Base-by-base conservation (phyloP, 1,140 invertebrate species). In the Ceratosolen solmsi region DNA sequence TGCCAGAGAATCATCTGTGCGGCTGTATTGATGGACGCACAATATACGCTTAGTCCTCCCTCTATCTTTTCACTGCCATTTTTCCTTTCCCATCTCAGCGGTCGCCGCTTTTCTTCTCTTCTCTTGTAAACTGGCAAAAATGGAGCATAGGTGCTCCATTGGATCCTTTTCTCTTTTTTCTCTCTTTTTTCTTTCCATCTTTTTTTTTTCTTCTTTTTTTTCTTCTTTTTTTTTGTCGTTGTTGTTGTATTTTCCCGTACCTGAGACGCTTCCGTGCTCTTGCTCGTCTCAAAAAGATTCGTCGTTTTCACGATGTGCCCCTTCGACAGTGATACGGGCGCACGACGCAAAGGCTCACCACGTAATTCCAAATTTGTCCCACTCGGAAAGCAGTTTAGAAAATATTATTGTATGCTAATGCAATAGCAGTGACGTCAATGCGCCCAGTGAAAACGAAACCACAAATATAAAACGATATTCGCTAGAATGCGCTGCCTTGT, bases 11-110 rank as follows among this genome's bases (percentile, higher is more conserved):
- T 72, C 41, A 20, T 15, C 41, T 13, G 70, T 72, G 25, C 63
- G 30, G 33, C 63, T 9, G 63, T 11, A 80, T 80, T 85, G 71
- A 70, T 79, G 75, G 25, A n/a, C 20, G 30, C 75, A 65, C 58
- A 77, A 77, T 77, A 41, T 5, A 3, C 30, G 54, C 11, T 22
- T 9, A 36, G 63, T 68, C 27, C 8, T 3, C 25, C 56, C 56
- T 25, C 56, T 58, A 38, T 68, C 63, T 38, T 22, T 68, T 38
- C 63, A 38, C 5, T 38, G 33, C 36, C 4, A 73, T 54, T 54
- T 73, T 36, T 56, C 22, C 41, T 72, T 49, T 72, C 41, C 27
- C 30, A 27, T 7, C 11, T 25, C 30, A 63, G 60, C 30, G 60
- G 60, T 63, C 30, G 27, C 20, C 30, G 15, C 20, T 11, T 68